Evolutionary conservation across 2,797 vertebrate species (phyloP).

Genomic region (Sebastes miniatus): DNA sequence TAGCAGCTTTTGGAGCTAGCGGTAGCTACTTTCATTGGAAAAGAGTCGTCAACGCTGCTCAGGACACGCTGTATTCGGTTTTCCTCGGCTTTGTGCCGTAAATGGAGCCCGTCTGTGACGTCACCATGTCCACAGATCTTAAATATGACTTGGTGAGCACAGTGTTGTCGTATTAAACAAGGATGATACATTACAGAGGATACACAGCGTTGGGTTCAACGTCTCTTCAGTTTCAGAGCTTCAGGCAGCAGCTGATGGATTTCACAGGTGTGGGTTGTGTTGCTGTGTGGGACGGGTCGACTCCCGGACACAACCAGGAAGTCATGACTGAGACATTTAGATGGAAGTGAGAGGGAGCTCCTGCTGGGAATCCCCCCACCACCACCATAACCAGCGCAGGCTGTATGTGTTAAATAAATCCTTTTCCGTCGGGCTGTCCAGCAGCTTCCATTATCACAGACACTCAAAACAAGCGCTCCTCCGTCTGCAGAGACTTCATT

Average conservation of each 20-base stretch:
- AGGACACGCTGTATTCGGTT: too few species aligned
- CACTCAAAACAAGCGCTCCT: conserved; percentile 15
- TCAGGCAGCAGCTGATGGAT: conserved; percentile 9
- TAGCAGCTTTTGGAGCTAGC: too few species aligned
- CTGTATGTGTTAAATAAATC: background rate
- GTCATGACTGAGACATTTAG: background rate
- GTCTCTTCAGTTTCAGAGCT: background rate
- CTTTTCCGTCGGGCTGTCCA: conserved; percentile 17
- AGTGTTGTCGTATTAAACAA: too few species aligned
- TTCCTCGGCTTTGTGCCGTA: too few species aligned
- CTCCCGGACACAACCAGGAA: conserved; percentile 15
- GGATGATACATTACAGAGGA: too few species aligned
- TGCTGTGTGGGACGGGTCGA: conserved; percentile 27
- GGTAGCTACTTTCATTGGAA: too few species aligned
- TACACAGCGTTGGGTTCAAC: background rate
- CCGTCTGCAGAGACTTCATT: conserved; percentile 16
- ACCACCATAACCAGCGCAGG: too few species aligned
- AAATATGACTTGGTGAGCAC: too few species aligned
- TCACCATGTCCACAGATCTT: too few species aligned
- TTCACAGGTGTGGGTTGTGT: conserved; percentile 8
- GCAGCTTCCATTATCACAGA: conserved; percentile 14
- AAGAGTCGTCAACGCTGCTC: too few species aligned
- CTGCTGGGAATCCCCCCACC: too few species aligned
- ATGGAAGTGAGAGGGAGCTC: background rate
- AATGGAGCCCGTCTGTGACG: too few species aligned